Evolutionary conservation across 2,113 vertebrate species (phyloP).

Genomic region (Phaethornis superciliosus): DNA sequence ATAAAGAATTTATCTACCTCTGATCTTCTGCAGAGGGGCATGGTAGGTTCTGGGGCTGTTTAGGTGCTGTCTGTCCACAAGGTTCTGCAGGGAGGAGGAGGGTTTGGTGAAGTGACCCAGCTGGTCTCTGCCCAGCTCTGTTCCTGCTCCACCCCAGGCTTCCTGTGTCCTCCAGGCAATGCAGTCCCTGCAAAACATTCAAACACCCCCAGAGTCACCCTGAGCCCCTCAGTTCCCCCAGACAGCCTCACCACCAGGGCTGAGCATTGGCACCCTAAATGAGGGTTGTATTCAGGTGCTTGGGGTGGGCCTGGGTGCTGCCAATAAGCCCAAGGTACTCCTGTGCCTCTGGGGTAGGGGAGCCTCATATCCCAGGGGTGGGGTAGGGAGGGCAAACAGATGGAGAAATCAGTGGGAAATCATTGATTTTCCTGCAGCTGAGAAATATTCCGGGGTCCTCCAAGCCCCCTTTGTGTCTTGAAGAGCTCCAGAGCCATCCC

Average conservation of each 20-base stretch:
- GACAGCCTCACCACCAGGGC: neutral
- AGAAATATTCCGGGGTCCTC: neutral
- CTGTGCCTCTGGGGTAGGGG: neutral
- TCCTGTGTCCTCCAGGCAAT: neutral
- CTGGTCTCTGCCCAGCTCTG: neutral
- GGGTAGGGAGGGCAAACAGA: neutral
- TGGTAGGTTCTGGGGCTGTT: neutral
- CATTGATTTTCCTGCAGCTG: neutral
- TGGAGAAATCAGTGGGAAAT: neutral
- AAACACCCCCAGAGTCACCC: neutral
- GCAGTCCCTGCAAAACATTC: neutral
- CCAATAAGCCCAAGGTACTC: neutral
- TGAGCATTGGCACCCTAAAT: neutral
- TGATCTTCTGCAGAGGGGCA: neutral
- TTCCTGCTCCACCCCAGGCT: constrained; percentile 39
- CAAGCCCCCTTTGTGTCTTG: accelerated
- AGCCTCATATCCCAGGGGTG: neutral
- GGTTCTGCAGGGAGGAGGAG: neutral
- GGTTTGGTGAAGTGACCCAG: neutral
- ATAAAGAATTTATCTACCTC: neutral
- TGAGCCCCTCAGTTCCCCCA: accelerated
- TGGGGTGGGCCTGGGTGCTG: neutral
- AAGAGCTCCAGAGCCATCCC: neutral
- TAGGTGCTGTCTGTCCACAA: neutral
- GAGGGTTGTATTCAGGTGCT: accelerated